phyloP scores from a whole-genome alignment of 2,113 vertebrate genomes.

The Prochilodus magdalenae region DNA sequence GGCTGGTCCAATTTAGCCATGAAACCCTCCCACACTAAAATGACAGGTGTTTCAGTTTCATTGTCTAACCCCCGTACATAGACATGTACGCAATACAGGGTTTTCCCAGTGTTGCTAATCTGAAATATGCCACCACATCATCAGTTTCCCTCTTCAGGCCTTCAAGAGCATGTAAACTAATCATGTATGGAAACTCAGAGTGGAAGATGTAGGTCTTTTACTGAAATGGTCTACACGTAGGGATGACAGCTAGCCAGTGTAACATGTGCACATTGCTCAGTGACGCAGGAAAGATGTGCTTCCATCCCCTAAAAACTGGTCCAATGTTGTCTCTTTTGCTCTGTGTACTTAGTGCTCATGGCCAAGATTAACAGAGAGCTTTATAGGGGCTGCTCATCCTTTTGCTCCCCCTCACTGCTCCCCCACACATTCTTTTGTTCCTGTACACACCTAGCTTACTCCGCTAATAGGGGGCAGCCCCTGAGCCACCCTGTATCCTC shows the following conservation, averaged over 20 bases:
- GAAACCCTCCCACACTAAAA: too few relatives aligned
- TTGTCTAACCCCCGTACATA: too few relatives aligned
- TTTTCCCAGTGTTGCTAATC: constrained; percentile 1
- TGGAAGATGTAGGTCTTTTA: neutral
- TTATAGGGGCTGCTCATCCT: constrained; percentile 65
- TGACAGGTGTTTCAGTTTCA: too few relatives aligned
- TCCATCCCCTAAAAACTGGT: constrained; percentile 7
- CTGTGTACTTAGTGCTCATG: constrained; percentile 50
- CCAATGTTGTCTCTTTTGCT: constrained; percentile 10
- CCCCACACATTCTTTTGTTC: constrained; percentile 68
- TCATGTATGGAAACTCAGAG: neutral
- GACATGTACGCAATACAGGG: neutral
- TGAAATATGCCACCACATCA: neutral
- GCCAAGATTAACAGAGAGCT: constrained; percentile 69
- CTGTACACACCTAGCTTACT: constrained; percentile 47
- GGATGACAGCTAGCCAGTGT: constrained; percentile 28
- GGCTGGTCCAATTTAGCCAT: too few relatives aligned
- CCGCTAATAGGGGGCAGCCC: neutral
- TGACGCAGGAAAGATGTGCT: constrained; percentile 38
- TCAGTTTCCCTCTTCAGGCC: too few relatives aligned
- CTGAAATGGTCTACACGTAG: neutral
- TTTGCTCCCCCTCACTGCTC: constrained; percentile 39
- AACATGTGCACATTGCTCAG: constrained; percentile 48
- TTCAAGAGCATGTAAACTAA: neutral
- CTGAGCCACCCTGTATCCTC: neutral